Percentiles rank a stretch among this genome's conserved stretches.
Evolutionary conservation across 2,797 vertebrate genomes (phyloP).

Genomic region (Thalassophryne amazonica): DNA sequence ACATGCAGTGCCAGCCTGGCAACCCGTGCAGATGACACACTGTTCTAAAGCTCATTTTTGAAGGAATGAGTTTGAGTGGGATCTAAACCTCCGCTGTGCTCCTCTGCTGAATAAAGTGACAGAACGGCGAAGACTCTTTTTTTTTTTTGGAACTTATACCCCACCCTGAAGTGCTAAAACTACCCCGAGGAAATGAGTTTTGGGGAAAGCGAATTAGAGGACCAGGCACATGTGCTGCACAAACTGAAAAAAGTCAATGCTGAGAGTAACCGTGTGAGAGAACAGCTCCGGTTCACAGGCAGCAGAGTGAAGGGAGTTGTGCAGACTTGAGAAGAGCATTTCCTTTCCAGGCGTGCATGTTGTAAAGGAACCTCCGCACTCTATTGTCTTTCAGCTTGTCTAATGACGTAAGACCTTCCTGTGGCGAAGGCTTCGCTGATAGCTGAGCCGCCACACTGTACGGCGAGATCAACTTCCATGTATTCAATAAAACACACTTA

Average conservation of each 20-base stretch:
- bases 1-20: conserved; percentile 17
- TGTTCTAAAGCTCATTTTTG: conserved; percentile 16
- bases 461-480: conserved; percentile 64
- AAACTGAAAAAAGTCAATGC: conserved; percentile 3
- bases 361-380: conserved; percentile 53
- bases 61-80: conserved; percentile 6
- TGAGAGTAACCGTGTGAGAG: conserved; percentile 50
- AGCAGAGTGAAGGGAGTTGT: conserved; percentile 19
- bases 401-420: conserved; percentile 65
- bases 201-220: conserved; percentile 16
- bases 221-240: conserved; percentile 1
- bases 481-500: conserved; percentile 67
- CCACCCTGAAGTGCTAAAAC: conserved; percentile 28
- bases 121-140: conserved; percentile 12
- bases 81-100: conserved; percentile 36
- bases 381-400: conserved; percentile 63
- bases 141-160: conserved; percentile 42
- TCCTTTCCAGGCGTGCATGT: conserved; percentile 58
- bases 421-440: conserved; percentile 68
- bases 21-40: conserved; percentile 13
- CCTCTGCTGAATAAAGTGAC: conserved; percentile 38
- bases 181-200: conserved; percentile 36
- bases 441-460: conserved; percentile 48
- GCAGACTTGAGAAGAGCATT: conserved; percentile 38
- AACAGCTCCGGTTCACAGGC: conserved; percentile 10